Conservation (phyloP, 2,797 vertebrate species). For the Meda fulgida region DNA sequence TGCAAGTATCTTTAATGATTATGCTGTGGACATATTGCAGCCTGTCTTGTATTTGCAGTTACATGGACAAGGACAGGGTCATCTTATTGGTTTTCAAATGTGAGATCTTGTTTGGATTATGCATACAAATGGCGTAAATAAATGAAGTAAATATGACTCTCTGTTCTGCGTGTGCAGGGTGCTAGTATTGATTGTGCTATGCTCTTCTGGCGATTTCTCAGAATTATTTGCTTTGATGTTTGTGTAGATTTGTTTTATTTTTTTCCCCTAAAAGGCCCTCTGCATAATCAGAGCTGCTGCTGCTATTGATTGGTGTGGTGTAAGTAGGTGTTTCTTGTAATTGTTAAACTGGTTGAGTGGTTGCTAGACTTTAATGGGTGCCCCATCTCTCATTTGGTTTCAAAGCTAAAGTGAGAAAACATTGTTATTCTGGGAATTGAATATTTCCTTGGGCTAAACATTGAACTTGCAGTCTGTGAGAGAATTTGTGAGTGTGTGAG, state of each 20-base stretch:
- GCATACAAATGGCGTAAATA: conserved; percentile 18
- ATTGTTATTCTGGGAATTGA: conserved; percentile 35
- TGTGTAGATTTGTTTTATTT: conserved; percentile 8
- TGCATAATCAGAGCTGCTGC: conserved; percentile 11
- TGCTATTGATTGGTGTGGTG: conserved; percentile 38
- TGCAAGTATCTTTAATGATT: background rate
- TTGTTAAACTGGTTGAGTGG: conserved; percentile 35
- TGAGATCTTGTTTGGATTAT: conserved; percentile 16
- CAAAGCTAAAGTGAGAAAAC: conserved; percentile 24
- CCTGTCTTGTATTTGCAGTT: background rate
- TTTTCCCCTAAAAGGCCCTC: background rate
- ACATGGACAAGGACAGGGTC: background rate
- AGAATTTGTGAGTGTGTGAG: background rate
- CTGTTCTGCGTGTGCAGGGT: background rate
- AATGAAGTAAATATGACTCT: conserved; percentile 22
- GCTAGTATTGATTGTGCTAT: conserved; percentile 21
- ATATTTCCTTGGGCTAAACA: conserved; percentile 35
- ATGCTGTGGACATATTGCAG: background rate
- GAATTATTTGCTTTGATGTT: conserved; percentile 26
- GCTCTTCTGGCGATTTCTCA: conserved; percentile 8
- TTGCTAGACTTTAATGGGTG: conserved; percentile 31
- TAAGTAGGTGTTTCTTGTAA: conserved; percentile 37
- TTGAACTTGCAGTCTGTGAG: background rate
- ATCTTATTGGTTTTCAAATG: conserved; percentile 30
- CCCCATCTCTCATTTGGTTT: conserved; percentile 33